Evolutionary conservation across 2,797 vertebrate species (phyloP).

Genomic region (Carcharodon carcharias): DNA sequence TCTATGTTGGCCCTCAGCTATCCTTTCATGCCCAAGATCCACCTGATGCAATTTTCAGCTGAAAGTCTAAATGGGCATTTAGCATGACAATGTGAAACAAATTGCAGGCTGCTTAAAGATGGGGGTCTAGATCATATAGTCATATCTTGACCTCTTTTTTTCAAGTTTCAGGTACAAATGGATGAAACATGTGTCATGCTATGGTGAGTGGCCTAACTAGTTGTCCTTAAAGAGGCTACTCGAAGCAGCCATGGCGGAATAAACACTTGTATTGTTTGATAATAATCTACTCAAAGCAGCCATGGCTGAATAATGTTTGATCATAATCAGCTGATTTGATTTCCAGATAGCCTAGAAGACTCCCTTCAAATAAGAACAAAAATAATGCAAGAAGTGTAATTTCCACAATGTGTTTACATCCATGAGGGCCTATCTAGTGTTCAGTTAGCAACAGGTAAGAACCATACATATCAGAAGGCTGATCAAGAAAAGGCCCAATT

Average conservation of each 20-base stretch:
- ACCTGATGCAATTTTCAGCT: background rate
- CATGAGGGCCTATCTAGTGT: background rate
- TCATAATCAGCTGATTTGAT: background rate
- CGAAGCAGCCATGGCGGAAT: background rate
- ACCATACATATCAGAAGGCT: background rate
- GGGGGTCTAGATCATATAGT: background rate
- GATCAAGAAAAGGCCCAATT: background rate
- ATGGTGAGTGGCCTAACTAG: background rate
- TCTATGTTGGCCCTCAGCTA: background rate
- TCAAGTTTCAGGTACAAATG: background rate
- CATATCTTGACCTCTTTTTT: background rate
- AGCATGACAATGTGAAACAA: background rate
- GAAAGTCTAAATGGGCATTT: background rate
- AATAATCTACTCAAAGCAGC: too few species aligned
- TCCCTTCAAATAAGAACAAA: too few species aligned
- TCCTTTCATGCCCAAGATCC: background rate
- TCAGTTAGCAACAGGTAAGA: background rate
- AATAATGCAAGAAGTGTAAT: background rate
- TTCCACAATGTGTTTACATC: background rate
- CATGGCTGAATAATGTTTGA: too few species aligned
- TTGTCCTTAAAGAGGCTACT: background rate
- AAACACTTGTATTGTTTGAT: too few species aligned
- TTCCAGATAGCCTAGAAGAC: background rate
- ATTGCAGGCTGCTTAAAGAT: background rate
- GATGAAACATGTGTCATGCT: background rate